Evolutionary conservation across 2,113 vertebrate species (phyloP), one percentile per base, ranked within the genome.

Genomic region (Oncorhynchus tshawytscha): DNA sequence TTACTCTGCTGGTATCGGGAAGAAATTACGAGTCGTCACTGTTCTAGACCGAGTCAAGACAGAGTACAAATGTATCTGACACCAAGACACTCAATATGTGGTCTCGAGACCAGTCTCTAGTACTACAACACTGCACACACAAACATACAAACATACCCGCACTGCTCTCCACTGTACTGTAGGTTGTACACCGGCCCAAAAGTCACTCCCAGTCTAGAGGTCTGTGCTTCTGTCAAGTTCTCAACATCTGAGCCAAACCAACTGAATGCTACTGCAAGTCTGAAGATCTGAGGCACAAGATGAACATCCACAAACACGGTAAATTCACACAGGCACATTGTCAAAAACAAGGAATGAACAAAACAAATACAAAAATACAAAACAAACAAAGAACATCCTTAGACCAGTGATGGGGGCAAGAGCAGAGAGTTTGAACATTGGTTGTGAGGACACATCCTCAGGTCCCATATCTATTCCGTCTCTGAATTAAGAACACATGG

Each of bases 141-240:
- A 39, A 8, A 39, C 34, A 22, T 31, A 31, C 75, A 45, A 51
- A 75, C 49, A 66, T 15, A 75, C 77, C 59, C 16, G n/a, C 18
- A 7, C 59, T 62, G 39, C 39, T 11, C 9, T 45, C 39, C 39
- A 45, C 39, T 9, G 39, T 39, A 39, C 34, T 39, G 34, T 39
- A 39, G 34, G 34, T 8, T 39, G 34, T 45, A 45, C 39, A 45
- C 39, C 39, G 39, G 39, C 11, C 39, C 39, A 45, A 45, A 45
- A 12, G 39, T 45, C 39, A 45, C 39, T 45, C 39, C 39, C 39
- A 45, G 39, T 11, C 39, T 45, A 11, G n/a, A 8, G 20, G 64
- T 90, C 88, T 83, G 82, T 82, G 83, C 82, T 86, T 70, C 54
- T 81, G 81, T 90, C 80, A 90, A 87, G 89, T 90, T 90, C 85